Percentiles rank a stretch among this genome's conserved stretches.
Evolutionary conservation across 2,888 invertebrate species (phyloP).

Genomic region (Pheosia tremula): DNA sequence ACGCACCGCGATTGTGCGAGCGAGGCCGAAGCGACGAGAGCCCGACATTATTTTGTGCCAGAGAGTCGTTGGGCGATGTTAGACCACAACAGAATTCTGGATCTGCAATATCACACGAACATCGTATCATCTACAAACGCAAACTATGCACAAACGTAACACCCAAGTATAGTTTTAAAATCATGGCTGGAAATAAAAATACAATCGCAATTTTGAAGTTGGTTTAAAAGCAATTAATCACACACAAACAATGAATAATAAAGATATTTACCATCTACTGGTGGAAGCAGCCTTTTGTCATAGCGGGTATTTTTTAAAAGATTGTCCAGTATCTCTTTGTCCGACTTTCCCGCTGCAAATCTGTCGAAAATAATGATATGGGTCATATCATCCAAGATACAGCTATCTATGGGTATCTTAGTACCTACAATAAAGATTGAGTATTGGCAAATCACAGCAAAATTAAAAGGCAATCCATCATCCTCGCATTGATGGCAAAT

Average conservation of each 20-base stretch:
- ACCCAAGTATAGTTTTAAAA: not conserved
- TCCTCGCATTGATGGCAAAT: conserved; percentile 53
- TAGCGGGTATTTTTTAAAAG: conserved; percentile 94
- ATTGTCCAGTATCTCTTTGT: conserved; percentile 96
- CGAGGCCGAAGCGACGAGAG: conserved; percentile 80
- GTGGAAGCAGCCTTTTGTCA: conserved; percentile 96
- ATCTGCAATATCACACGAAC: conserved; percentile 88
- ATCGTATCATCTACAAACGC: conserved; percentile 32
- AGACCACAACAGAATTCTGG: conserved; percentile 95
- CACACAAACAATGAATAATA: conserved; percentile 14
- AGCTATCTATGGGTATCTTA: too few relatives aligned
- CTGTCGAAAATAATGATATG: conserved; percentile 77
- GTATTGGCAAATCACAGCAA: conserved; percentile 4
- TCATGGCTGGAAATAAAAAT: not conserved
- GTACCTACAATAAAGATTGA: too few relatives aligned
- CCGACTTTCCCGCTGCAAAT: conserved; percentile 96
- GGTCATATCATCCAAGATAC: not conserved
- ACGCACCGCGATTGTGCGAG: conserved; percentile 87
- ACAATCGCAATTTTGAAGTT: not conserved
- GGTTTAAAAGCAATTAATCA: not conserved
- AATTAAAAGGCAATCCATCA: conserved; percentile 41
- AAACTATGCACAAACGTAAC: not conserved
- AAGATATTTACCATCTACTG: conserved; percentile 89
- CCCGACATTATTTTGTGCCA: conserved; percentile 85
- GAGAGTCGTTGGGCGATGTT: conserved; percentile 90